Conservation (phyloP, 2,797 vertebrate genomes). For the Hydrocynus forskahlii region DNA sequence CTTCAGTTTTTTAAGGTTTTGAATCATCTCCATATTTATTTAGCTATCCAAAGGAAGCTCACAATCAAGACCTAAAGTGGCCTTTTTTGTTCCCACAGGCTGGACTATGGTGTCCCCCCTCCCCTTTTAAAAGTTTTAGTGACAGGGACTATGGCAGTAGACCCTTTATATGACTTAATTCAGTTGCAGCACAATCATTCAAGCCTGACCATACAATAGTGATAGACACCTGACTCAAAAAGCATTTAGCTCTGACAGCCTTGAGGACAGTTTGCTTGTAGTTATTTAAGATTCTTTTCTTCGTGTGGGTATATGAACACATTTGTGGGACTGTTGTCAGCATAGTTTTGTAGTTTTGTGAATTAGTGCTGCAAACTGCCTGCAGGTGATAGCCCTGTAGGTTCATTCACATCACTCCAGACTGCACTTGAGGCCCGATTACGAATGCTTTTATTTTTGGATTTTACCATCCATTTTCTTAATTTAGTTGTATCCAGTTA, state of each 20-base stretch:
- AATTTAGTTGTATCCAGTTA: no score
- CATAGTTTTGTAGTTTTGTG: constrained; percentile 4
- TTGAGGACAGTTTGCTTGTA: neutral
- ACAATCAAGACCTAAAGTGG: constrained; percentile 64
- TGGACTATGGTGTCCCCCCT: constrained; percentile 21
- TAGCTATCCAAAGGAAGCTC: constrained; percentile 67
- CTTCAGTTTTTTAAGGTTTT: neutral
- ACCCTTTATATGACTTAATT: constrained; percentile 39
- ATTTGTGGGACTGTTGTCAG: neutral
- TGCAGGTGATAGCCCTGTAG: constrained; percentile 24
- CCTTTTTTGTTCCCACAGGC: constrained; percentile 44
- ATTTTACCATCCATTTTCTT: neutral
- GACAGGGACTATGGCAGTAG: constrained; percentile 70
- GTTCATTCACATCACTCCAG: constrained; percentile 32
- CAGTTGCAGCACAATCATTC: constrained; percentile 13
- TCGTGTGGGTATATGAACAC: neutral
- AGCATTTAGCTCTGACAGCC: neutral
- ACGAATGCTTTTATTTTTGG: neutral
- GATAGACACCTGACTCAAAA: neutral
- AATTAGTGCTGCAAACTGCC: neutral
- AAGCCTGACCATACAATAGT: neutral
- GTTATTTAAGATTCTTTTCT: neutral
- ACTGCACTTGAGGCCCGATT: neutral
- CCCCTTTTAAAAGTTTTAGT: constrained; percentile 56
- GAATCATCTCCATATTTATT: neutral